Conservation (phyloP, 2,888 invertebrate species). For the Melieria picta region DNA sequence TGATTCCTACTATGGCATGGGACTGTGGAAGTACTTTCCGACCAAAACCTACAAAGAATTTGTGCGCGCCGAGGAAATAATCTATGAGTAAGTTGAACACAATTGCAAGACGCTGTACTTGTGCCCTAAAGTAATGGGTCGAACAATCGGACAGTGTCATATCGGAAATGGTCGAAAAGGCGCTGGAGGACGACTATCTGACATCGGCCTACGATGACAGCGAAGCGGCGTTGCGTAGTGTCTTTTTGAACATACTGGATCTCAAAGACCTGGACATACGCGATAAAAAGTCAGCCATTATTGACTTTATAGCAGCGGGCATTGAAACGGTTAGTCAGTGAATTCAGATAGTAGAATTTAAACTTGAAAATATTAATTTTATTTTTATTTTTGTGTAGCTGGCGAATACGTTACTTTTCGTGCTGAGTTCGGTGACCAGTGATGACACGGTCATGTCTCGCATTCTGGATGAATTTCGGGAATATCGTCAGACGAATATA, state of each 20-base stretch:
- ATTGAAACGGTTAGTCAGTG: constrained; percentile 77
- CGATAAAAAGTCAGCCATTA: constrained; percentile 85
- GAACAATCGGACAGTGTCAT: constrained; percentile 71
- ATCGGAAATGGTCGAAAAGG: constrained; percentile 79
- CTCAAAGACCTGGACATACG: constrained; percentile 78
- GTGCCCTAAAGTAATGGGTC: no score
- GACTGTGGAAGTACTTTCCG: constrained; percentile 83
- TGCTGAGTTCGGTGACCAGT: constrained; percentile 78
- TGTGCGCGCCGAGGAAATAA: constrained; percentile 78
- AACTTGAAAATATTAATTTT: neutral
- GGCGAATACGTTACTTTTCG: constrained; percentile 82
- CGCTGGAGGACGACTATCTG: constrained; percentile 69
- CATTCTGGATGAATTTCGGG: constrained; percentile 73
- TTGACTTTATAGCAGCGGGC: constrained; percentile 88
- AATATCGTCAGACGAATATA: constrained; percentile 69
- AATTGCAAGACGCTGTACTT: neutral
- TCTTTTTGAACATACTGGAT: constrained; percentile 79
- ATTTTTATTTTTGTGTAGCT: constrained; percentile 68
- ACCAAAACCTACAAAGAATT: constrained; percentile 78
- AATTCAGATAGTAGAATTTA: no score
- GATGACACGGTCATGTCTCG: constrained; percentile 74
- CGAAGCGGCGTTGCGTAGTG: constrained; percentile 73
- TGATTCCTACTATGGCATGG: constrained; percentile 82
- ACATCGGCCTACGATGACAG: constrained; percentile 68
- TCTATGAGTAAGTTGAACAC: constrained; percentile 75